phyloP scores from a whole-genome alignment of 2,888 invertebrate genomes.

The Alloplasta piceator region DNA sequence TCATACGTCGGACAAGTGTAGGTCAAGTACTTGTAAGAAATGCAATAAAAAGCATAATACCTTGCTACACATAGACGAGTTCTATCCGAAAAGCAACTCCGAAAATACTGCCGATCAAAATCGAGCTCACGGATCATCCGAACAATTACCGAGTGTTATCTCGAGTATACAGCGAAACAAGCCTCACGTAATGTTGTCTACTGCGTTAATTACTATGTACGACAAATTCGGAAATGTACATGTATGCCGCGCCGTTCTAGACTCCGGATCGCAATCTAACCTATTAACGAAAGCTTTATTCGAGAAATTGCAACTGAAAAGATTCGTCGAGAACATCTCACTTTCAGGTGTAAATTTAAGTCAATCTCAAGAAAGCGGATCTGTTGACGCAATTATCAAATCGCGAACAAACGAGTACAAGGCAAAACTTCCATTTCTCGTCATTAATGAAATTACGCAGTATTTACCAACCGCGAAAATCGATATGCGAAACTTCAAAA shows the following conservation, averaged over 20 bases:
- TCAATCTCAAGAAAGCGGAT: slow-evolving; percentile 13
- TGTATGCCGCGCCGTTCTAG: slow-evolving; percentile 39
- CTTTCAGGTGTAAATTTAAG: slow-evolving; percentile 39
- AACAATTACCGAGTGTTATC: neutral
- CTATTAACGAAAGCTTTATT: slow-evolving; percentile 42
- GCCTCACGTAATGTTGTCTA: slow-evolving; percentile 51
- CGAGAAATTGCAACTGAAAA: slow-evolving; percentile 16
- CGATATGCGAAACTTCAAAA: slow-evolving; percentile 17
- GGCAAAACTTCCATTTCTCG: slow-evolving; percentile 57
- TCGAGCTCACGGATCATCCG: neutral
- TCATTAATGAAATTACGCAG: slow-evolving; percentile 61
- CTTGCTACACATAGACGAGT: slow-evolving; percentile 57
- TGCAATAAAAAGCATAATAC: slow-evolving; percentile 27
- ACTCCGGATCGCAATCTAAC: slow-evolving; percentile 54
- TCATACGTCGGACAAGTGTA: slow-evolving; percentile 55
- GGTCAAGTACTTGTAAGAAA: slow-evolving; percentile 31
- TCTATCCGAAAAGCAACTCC: slow-evolving; percentile 20
- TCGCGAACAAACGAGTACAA: slow-evolving; percentile 51
- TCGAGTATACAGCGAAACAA: slow-evolving; percentile 28
- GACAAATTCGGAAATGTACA: slow-evolving; percentile 44
- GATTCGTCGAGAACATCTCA: slow-evolving; percentile 34
- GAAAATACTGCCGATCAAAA: neutral
- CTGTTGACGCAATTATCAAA: slow-evolving; percentile 41
- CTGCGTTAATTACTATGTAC: slow-evolving; percentile 48
- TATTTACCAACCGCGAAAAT: slow-evolving; percentile 41